phyloP scores from a whole-genome alignment of 1,140 invertebrate species.

The Bicyclus anynana region DNA sequence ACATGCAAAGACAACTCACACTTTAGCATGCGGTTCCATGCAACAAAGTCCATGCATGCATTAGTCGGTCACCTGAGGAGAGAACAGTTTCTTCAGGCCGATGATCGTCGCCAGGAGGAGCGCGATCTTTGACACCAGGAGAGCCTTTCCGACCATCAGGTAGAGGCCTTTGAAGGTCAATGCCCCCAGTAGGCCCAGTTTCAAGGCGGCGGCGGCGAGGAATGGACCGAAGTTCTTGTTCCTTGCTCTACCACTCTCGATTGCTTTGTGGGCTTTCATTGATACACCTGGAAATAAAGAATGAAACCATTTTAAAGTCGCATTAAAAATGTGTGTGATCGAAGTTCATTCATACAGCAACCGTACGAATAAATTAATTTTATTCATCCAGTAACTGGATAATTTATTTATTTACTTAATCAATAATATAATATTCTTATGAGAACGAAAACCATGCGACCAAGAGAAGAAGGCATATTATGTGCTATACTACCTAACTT shows the following conservation, averaged over 20 bases:
- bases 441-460: no score
- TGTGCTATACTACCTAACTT: no score
- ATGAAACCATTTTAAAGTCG: neutral
- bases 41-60: constrained; percentile 23
- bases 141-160: constrained; percentile 89
- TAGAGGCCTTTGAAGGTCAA: constrained; percentile 88
- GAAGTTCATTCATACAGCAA: no score
- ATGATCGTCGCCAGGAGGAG: constrained; percentile 87
- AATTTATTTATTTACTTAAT: no score
- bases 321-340: neutral
- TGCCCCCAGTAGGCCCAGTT: constrained; percentile 87
- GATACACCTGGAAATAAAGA: constrained; percentile 79
- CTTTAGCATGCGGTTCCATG: constrained; percentile 18
- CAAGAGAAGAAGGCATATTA: no score
- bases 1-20: neutral
- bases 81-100: constrained; percentile 89
- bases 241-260: constrained; percentile 82
- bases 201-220: constrained; percentile 86
- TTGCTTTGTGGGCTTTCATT: constrained; percentile 79
- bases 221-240: constrained; percentile 86
- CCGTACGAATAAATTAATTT: no score
- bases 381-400: no score
- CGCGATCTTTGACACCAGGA: constrained; percentile 89
- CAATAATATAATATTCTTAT: no score
- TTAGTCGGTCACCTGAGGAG: constrained; percentile 77